phyloP scores from a whole-genome alignment of 2,888 invertebrate genomes.

The Coelogynopora nodosa region DNA sequence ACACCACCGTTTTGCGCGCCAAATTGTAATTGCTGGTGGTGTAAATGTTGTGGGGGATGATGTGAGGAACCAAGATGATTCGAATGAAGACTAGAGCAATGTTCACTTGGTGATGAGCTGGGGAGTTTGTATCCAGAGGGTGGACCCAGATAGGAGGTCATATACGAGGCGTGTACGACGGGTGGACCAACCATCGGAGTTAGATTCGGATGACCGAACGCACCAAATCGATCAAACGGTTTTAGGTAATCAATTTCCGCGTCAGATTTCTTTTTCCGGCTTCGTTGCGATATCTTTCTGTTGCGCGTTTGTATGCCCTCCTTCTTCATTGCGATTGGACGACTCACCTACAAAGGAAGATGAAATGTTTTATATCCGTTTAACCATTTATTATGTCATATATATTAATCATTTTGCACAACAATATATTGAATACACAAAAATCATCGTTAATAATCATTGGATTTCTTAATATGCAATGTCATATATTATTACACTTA shows the following conservation, averaged over 20 bases:
- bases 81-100: background rate
- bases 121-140: background rate
- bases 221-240: constrained; percentile 35
- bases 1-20: background rate
- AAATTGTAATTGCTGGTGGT: background rate
- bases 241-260: constrained; percentile 35
- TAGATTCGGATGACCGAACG: background rate
- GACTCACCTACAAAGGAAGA: constrained; percentile 69
- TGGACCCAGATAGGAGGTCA: background rate
- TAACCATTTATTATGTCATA: no score
- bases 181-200: background rate
- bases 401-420: no score
- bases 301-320: constrained; percentile 94
- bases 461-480: no score
- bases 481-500: no score
- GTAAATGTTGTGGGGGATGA: background rate
- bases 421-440: no score
- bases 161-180: background rate
- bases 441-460: no score
- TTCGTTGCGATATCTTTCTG: constrained; percentile 66
- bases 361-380: no score
- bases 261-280: constrained; percentile 40
- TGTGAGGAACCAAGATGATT: background rate
- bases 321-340: constrained; percentile 86
- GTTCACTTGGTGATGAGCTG: background rate